Conservation (phyloP, 2,113 vertebrate genomes). For the Xenopus laevis region DNA sequence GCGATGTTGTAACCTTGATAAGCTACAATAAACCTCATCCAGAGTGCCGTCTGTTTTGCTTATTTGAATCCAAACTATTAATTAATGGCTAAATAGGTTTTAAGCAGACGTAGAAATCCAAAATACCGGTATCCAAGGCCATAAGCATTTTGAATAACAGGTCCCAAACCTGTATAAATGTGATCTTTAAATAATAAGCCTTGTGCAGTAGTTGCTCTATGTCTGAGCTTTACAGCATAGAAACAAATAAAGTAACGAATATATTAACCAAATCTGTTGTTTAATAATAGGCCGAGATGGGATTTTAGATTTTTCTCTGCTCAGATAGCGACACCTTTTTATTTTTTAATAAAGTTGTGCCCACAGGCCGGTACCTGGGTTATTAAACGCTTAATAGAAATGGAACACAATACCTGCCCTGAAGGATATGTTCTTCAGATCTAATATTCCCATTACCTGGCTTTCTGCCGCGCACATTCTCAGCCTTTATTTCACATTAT, state of each 20-base stretch:
- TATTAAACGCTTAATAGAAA: constrained; percentile 39
- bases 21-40: too few relatives aligned
- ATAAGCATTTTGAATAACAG: too few relatives aligned
- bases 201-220: too few relatives aligned
- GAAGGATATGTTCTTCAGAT: constrained; percentile 9
- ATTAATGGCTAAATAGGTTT: too few relatives aligned
- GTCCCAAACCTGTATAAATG: too few relatives aligned
- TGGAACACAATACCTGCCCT: constrained; percentile 29
- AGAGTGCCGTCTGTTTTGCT: too few relatives aligned
- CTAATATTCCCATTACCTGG: constrained; percentile 22
- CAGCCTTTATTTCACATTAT: constrained; percentile 12
- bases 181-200: too few relatives aligned
- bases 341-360: constrained; percentile 37
- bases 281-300: constrained; percentile 2
- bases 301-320: constrained; percentile 17
- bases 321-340: constrained; percentile 35
- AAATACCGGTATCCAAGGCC: too few relatives aligned
- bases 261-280: constrained; percentile 6
- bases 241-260: background rate
- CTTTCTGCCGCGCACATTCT: background rate
- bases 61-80: too few relatives aligned
- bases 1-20: too few relatives aligned
- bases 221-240: background rate
- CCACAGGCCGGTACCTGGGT: constrained; percentile 23
- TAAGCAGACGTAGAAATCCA: too few relatives aligned